Conservation (phyloP, 2,888 invertebrate genomes). For the Galerucella calmariensis region DNA sequence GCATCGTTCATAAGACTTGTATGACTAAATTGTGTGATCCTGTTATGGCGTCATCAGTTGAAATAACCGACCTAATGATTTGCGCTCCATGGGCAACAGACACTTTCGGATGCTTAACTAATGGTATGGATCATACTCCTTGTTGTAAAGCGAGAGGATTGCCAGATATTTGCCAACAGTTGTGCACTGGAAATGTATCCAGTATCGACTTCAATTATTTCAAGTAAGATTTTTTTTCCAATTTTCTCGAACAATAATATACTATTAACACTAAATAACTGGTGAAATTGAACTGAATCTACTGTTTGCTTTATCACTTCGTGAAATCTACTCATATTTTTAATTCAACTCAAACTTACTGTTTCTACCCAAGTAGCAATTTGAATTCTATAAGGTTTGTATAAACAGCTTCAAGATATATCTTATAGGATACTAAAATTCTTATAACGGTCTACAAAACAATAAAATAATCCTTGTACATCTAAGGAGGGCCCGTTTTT, state of each 20-base stretch:
- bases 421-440: too few species aligned
- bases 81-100: slow-evolving; percentile 89
- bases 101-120: slow-evolving; percentile 83
- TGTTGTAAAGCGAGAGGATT: slow-evolving; percentile 82
- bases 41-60: slow-evolving; percentile 62
- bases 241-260: not conserved
- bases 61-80: slow-evolving; percentile 87
- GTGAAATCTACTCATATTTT: too few species aligned
- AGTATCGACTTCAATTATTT: slow-evolving; percentile 84
- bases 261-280: too few species aligned
- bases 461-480: too few species aligned
- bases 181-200: slow-evolving; percentile 84
- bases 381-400: too few species aligned
- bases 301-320: too few species aligned
- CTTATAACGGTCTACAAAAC: too few species aligned
- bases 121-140: slow-evolving; percentile 83
- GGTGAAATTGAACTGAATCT: too few species aligned
- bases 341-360: too few species aligned
- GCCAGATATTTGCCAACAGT: slow-evolving; percentile 78
- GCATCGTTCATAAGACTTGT: slow-evolving; percentile 71
- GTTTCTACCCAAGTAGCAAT: too few species aligned
- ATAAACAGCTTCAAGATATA: too few species aligned
- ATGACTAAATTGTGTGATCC: slow-evolving; percentile 82
- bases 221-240: slow-evolving; percentile 70
- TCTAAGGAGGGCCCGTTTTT: too few species aligned